Base-by-base conservation (phyloP, 2,888 invertebrate species). In the Pyrochroa serraticornis region DNA sequence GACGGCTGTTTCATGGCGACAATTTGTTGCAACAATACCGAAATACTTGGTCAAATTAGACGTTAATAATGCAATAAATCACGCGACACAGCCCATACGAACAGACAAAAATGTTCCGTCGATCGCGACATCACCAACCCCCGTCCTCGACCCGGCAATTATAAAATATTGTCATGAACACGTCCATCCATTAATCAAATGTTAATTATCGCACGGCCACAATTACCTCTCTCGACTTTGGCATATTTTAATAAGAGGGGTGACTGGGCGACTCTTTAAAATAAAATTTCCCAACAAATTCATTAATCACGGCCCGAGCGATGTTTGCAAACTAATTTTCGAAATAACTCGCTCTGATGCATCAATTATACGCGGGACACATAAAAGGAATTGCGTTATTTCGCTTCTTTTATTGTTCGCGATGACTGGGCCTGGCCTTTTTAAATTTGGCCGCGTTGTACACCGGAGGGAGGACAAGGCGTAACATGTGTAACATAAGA, bases 251-350 rank as follows among this genome's bases (percentile, higher is more conserved):
- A 63, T 63, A 63, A 58, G 53, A 68, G 67, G 65, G 69, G 70
- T 71, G 71, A 71, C 72, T 68, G 60, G 71, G 66, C 57, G 64
- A 69, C 64, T 66, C 67, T 71, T 68, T 65, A 66, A 71, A 71
- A 71, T 69, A 69, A 71, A 71, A 71, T 71, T 68, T 65, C 45
- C 53, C 58, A 61, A 62, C 66, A 48, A 64, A 66, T 65, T 67
- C 71, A 71, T 71, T 69, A 70, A 70, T 71, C 72, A 72, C 49
- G 36, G 43, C 53, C 33, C 41, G 46, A 38, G 46, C 54, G 43
- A 59, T 53, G 45, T 53, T 53, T 53, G 53, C 53, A 22, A 54
- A 58, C 58, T 58, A 58, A 58, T 58, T 58, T 54, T 45, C 49
- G 49, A 58, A 54, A 58, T 58, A 54, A 54, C 53, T 36, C 37